Base-by-base conservation (phyloP, 1,140 invertebrate genomes). In the Plodia interpunctella region DNA sequence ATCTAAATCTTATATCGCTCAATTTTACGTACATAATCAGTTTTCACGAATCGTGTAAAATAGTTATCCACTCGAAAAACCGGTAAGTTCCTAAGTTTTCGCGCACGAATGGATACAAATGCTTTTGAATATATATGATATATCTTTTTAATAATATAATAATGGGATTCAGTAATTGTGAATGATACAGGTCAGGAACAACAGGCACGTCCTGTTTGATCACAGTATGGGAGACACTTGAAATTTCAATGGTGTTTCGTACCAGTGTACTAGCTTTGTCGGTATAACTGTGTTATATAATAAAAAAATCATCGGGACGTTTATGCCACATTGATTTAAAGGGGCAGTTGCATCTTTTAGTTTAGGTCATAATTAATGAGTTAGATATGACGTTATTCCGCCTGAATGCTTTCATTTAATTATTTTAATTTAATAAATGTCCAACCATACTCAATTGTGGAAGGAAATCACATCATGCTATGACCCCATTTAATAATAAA, bases 81-180 rank as follows among this genome's bases (percentile, higher is more conserved):
- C 80, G 80, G 83, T 83, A 83, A 73, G 78, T 70, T 73, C 72
- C 72, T 73, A 76, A 80, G 73, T 80, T 82, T 82, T 82, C 74
- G 74, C 82, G 82, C 82, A 75, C 76, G 73, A 78, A 71, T 66
- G 79, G 76, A 38, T 72, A 38, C 59, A 62, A 79, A 76, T 77
- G 67, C 49, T 35, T 58, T 57, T 81, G 6, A 77, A 80, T 80
- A 67, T 74, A 62, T 59, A 70, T 66, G 65, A 67, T 81, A 81
- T 85, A 85, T 83, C 72, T 77, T 81, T 85, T 83, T 81, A 82
- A 84, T 81, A 76, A 74, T 78, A 76, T 80, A 68, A 78, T 78
- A 77, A 77, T 78, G 74, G 75, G 3, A 44, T 44, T 44, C 38
- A 44, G 15, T 44, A 44, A 68, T 68, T 58, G 60, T 66, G 68